A percentile compares a stretch with the other conserved stretches of the same genome.
Evolutionary conservation across 2,797 vertebrate species (phyloP).

Genomic region (Phaenicophaeus curvirostris): DNA sequence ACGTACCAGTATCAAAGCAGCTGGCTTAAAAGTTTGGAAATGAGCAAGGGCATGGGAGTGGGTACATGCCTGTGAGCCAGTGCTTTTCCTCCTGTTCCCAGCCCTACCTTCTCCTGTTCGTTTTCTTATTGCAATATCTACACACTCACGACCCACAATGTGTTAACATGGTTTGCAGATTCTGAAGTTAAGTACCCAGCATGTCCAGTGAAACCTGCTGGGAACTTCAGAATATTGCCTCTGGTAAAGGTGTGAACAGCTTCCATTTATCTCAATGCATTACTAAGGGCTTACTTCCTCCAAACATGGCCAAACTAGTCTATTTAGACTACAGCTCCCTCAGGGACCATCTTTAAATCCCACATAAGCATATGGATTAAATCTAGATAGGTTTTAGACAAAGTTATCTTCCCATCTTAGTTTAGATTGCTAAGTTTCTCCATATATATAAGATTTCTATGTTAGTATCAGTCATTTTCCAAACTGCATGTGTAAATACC

Average conservation of each 20-base stretch:
- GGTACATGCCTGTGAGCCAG: not conserved
- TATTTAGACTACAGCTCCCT: not conserved
- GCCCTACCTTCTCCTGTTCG: rapidly evolving
- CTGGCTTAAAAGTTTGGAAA: not conserved
- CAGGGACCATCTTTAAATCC: slow-evolving; percentile 2
- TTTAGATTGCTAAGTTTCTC: not conserved
- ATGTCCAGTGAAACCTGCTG: not conserved
- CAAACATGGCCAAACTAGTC: not conserved
- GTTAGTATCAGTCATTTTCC: not conserved
- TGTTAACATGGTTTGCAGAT: not conserved
- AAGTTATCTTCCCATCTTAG: not conserved
- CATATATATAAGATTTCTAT: not conserved
- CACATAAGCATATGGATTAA: not conserved
- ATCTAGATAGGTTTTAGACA: not conserved
- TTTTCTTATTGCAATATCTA: not conserved
- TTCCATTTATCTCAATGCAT: not conserved
- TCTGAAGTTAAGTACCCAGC: not conserved
- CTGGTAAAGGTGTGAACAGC: slow-evolving; percentile 4
- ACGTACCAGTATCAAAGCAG: not conserved
- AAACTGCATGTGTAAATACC: not conserved
- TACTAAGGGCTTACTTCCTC: not conserved
- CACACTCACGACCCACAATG: not conserved
- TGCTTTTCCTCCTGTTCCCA: not conserved
- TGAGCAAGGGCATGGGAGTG: not conserved
- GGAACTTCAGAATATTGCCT: not conserved